These are phyloP conservation scores for Platycercus adscitus DNA, from an alignment of 2,113 vertebrate genomes.

Conservation along the genomic window DNA sequence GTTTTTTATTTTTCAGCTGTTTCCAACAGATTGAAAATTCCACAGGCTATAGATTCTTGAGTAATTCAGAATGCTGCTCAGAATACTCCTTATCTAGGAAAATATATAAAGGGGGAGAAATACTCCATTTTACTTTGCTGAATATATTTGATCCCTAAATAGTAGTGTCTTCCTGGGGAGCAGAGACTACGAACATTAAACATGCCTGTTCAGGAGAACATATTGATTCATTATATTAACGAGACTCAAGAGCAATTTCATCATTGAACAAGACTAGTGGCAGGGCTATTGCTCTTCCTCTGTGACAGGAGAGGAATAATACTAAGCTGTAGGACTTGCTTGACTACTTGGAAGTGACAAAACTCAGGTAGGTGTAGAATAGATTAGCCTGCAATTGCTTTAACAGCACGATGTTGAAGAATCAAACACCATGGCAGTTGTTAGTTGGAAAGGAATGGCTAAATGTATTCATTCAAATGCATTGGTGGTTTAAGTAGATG, in stretches of 20 bases:
- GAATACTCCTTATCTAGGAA: slow-evolving; percentile 9
- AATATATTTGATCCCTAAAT: neutral
- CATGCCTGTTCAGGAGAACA: neutral
- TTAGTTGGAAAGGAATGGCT: neutral
- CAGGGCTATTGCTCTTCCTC: neutral
- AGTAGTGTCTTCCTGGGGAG: neutral
- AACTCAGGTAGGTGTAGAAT: neutral
- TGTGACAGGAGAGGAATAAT: neutral
- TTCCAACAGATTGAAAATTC: slow-evolving; percentile 51
- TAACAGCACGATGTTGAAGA: neutral
- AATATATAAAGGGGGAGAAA: neutral
- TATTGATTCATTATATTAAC: slow-evolving; percentile 10
- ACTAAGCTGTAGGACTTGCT: neutral
- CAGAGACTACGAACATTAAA: neutral
- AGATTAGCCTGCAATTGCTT: neutral
- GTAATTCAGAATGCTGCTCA: slow-evolving; percentile 27
- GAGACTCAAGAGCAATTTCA: neutral
- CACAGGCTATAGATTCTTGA: slow-evolving; percentile 3
- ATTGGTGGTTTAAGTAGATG: neutral
- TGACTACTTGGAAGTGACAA: neutral
- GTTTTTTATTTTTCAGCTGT: slow-evolving; percentile 28
- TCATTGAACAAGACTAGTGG: neutral
- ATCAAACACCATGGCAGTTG: neutral
- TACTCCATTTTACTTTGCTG: neutral
- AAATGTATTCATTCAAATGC: neutral